Percentiles rank a stretch among this genome's conserved stretches.
phyloP scores from a whole-genome alignment of 2,797 vertebrate genomes.

The Lacerta viridis region DNA sequence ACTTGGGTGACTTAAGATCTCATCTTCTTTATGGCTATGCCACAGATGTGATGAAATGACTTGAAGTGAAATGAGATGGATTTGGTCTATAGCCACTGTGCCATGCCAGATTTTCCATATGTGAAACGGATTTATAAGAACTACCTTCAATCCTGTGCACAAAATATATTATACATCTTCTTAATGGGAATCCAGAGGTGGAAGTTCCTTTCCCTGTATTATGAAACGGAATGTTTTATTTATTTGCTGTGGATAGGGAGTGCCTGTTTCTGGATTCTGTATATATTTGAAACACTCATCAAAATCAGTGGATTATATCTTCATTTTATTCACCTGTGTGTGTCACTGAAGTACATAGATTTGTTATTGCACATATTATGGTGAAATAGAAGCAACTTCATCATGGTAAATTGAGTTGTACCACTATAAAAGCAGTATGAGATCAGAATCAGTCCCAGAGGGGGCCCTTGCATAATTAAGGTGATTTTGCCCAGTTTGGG shows the following conservation, averaged over 20 bases:
- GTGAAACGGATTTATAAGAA: slow-evolving; percentile 50
- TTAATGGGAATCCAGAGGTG: slow-evolving; percentile 41
- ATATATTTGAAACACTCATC: slow-evolving; percentile 45
- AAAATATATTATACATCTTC: slow-evolving; percentile 32
- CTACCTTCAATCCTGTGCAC: slow-evolving; percentile 35
- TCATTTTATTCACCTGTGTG: slow-evolving; percentile 41
- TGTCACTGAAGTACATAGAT: slow-evolving; percentile 44
- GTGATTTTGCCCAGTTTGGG: slow-evolving; percentile 47
- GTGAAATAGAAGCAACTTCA: slow-evolving; percentile 68
- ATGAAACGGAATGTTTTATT: slow-evolving; percentile 52
- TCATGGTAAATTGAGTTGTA: slow-evolving; percentile 71
- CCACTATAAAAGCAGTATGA: slow-evolving; percentile 57
- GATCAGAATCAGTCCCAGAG: slow-evolving; percentile 55
- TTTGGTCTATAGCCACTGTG: slow-evolving; percentile 40
- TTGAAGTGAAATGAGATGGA: slow-evolving; percentile 29
- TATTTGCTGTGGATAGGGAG: slow-evolving; percentile 30
- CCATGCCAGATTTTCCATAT: not conserved
- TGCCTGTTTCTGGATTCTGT: slow-evolving; percentile 28
- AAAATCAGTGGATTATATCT: slow-evolving; percentile 38
- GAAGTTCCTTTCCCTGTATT: slow-evolving; percentile 15
- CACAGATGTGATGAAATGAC: slow-evolving; percentile 22
- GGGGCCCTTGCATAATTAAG: slow-evolving; percentile 45
- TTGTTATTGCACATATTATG: slow-evolving; percentile 57
- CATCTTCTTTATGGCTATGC: slow-evolving; percentile 40
- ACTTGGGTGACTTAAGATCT: slow-evolving; percentile 37